phyloP scores from a whole-genome alignment of 1,140 invertebrate genomes.

The Leptestheria dahalacensis region DNA sequence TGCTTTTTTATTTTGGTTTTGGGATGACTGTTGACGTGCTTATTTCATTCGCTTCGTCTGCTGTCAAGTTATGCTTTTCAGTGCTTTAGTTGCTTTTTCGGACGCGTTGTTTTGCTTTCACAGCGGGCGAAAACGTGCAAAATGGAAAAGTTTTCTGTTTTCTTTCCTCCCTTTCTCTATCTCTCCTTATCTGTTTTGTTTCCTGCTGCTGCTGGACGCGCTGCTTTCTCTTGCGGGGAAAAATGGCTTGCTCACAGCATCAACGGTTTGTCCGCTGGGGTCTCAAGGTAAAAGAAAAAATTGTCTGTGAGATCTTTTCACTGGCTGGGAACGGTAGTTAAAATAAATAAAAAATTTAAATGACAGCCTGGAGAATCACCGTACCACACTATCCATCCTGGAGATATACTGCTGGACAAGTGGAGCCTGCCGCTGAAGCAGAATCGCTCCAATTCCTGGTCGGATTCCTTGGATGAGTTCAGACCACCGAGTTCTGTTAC shows the following conservation, averaged over 20 bases:
- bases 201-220: not conserved
- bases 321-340: too few species aligned
- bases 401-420: constrained; percentile 58
- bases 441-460: constrained; percentile 74
- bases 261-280: constrained; percentile 2
- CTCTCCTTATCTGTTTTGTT: constrained; percentile 6
- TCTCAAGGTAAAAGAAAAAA: constrained; percentile 14
- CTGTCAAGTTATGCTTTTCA: too few species aligned
- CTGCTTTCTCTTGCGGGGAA: not conserved
- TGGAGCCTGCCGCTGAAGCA: constrained; percentile 56
- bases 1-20: too few species aligned
- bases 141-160: too few species aligned
- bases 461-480: constrained; percentile 58
- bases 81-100: too few species aligned
- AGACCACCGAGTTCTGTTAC: not conserved
- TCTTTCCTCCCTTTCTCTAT: too few species aligned
- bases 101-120: too few species aligned
- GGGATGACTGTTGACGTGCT: too few species aligned
- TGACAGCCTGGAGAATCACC: constrained; percentile 58
- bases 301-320: too few species aligned
- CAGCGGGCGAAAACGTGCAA: too few species aligned
- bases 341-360: not conserved
- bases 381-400: constrained; percentile 78
- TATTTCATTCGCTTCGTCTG: too few species aligned
- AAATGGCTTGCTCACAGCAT: not conserved